phyloP scores from a whole-genome alignment of 1,140 invertebrate species.

The Metaphire vulgaris region DNA sequence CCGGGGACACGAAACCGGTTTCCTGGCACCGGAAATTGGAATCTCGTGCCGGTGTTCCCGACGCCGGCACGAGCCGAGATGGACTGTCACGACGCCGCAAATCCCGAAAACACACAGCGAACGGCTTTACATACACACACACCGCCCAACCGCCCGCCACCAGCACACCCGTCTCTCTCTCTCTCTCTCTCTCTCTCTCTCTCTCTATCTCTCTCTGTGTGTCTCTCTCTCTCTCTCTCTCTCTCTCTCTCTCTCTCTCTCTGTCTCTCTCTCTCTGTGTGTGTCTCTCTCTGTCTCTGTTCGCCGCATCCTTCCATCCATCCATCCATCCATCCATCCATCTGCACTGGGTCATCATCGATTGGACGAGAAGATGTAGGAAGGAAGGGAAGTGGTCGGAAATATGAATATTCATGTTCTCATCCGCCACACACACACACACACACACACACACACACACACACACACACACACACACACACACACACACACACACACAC shows the following conservation, averaged over 20 bases:
- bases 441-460: no score
- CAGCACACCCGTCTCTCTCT: neutral
- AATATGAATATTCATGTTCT: no score
- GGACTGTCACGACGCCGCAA: neutral
- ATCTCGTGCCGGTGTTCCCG: neutral
- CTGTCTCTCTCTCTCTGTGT: neutral
- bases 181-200: neutral
- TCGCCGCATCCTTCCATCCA: no score
- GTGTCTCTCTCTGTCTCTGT: neutral
- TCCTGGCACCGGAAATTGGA: neutral
- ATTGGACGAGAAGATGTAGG: no score
- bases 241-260: neutral
- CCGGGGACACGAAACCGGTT: neutral
- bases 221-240: neutral
- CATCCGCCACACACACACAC: no score
- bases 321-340: no score
- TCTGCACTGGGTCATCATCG: no score
- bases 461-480: no score
- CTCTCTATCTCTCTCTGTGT: neutral
- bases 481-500: no score
- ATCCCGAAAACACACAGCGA: neutral
- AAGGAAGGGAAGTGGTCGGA: no score
- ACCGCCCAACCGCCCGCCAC: neutral
- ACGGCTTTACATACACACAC: neutral
- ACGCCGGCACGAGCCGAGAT: neutral